Evolutionary conservation across 1,140 invertebrate genomes (phyloP).

Genomic region (Zaprionus tsacasi): DNA sequence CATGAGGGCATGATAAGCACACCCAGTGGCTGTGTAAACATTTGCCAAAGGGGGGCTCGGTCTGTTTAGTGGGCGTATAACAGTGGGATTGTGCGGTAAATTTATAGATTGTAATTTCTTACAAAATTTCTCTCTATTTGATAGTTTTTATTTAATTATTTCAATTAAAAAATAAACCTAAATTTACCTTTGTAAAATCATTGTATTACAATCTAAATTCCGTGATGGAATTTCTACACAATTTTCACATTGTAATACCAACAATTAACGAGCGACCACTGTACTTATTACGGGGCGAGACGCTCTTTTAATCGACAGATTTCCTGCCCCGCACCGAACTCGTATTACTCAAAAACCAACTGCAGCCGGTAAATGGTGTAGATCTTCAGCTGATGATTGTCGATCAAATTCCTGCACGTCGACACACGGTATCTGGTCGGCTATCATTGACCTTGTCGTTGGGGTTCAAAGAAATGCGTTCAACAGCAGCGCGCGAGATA

Average conservation of each 20-base stretch:
- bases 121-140: background rate
- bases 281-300: background rate
- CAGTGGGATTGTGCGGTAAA: background rate
- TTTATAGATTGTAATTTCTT: background rate
- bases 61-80: background rate
- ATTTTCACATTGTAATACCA: background rate
- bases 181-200: background rate
- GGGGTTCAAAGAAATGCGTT: conserved; percentile 63
- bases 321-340: background rate
- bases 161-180: background rate
- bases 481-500: conserved; percentile 33
- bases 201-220: background rate
- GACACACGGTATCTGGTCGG: conserved; percentile 30
- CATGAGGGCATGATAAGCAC: conserved; percentile 39
- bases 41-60: background rate
- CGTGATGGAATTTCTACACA: background rate
- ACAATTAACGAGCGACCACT: background rate
- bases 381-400: conserved; percentile 11
- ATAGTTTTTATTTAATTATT: background rate
- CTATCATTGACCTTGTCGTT: conserved; percentile 67
- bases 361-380: conserved; percentile 7
- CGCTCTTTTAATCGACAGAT: background rate
- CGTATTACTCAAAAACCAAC: background rate
- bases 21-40: conserved; percentile 10
- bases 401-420: conserved; percentile 54